Base-by-base conservation (phyloP, 2,797 vertebrate species). In the Xenops minutus region DNA sequence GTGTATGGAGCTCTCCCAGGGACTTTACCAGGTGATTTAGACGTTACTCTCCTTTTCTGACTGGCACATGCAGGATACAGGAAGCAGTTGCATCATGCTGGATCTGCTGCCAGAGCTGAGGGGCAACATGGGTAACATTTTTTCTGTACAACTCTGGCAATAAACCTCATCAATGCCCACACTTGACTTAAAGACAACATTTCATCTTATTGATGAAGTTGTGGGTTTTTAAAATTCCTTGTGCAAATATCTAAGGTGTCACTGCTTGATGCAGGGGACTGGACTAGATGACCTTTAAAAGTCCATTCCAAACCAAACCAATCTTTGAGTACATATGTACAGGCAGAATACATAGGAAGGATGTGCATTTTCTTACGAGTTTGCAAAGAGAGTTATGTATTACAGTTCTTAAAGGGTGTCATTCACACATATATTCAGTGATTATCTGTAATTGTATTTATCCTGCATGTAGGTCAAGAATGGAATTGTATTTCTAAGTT, bases 101-200 rank as follows among this genome's bases (percentile, higher is more conserved):
- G 14, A 36, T 54, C 72, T 83, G 43, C 34, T 80, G 46, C 11
- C 66, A 72, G 44, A 48, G 43, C 29, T 72, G 51, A 72, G 36
- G 6, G 13, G 39, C 4, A 67, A 39, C 0, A 2, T 0, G 5
- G 5, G 1, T 36, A 36, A 41, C 32, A 7, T 32, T 68, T 62
- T 62, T 76, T 48, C 48, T 32, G 4, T n/a, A 32, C 23, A 44
- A 59, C 46, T 8, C 7, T 37, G 67, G 23, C 55, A 76, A 1
- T 26, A 14, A 82, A 37, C 11, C 7, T 86, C 52, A 44, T 64
- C 39, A 59, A 13, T 58, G 29, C 54, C 61, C 56, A 46, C 39
- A 30, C 10, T 52, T 82, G 36, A 14, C 30, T 30, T 79, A 55
- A 64, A 92, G 82, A 4, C 21, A 64, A n/a, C 46, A 3, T 48